phyloP scores from a whole-genome alignment of 1,140 invertebrate genomes.

The Euglossa dilemma region DNA sequence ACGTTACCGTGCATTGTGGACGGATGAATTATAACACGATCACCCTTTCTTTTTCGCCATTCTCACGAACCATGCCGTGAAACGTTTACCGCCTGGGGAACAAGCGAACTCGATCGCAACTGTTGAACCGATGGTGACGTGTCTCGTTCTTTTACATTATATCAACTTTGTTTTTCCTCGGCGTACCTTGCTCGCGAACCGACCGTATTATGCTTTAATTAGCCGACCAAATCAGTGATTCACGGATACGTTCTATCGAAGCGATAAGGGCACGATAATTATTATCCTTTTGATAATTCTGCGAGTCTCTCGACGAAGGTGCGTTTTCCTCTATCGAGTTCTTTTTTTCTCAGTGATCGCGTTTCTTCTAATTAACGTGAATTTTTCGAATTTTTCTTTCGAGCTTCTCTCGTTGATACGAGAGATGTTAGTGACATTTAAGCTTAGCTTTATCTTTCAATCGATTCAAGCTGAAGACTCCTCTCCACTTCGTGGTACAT shows the following conservation, averaged over 20 bases:
- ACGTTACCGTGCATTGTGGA: neutral
- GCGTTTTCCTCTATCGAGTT: neutral
- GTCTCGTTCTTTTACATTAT: slow-evolving; percentile 30
- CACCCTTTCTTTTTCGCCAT: neutral
- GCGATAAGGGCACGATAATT: neutral
- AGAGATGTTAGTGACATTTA: neutral
- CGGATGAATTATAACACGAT: neutral
- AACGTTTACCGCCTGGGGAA: slow-evolving; percentile 2
- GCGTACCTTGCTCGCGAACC: neutral
- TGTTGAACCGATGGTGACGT: slow-evolving; percentile 46
- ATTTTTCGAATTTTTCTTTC: neutral
- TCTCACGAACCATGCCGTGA: neutral
- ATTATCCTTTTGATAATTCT: neutral
- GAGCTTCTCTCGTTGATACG: neutral
- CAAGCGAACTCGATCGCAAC: slow-evolving; percentile 10
- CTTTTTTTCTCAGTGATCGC: neutral
- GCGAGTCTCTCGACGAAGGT: neutral
- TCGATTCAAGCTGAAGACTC: neutral
- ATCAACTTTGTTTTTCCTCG: slow-evolving; percentile 16
- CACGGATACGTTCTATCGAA: neutral
- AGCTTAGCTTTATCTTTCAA: neutral
- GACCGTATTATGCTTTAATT: neutral
- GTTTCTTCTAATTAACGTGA: neutral
- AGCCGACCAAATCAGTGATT: neutral
- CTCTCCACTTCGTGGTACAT: neutral